Percentiles rank a stretch among this genome's conserved stretches.
These are phyloP conservation scores for Epizoanthus stellaris DNA, from an alignment of 92 coral and sea anemone species.

Conservation along the genomic window DNA sequence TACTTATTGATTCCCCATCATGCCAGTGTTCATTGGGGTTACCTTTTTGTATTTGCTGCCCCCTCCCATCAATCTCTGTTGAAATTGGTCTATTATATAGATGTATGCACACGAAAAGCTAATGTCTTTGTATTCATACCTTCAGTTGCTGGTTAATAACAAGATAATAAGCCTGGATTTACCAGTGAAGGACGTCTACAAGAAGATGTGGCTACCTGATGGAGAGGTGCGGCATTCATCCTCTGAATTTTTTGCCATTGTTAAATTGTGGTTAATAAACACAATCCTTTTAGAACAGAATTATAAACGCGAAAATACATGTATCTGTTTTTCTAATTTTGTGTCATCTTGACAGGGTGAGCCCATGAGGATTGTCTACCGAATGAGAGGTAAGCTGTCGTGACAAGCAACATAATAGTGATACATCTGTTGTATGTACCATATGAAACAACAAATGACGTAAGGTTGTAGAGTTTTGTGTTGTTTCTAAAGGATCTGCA, in stretches of 20 bases:
- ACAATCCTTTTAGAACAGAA: background rate
- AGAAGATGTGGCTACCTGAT: conserved; percentile 99
- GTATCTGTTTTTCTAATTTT: background rate
- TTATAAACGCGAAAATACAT: background rate
- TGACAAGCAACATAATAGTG: background rate
- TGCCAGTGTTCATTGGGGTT: too few relatives aligned
- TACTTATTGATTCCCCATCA: too few relatives aligned
- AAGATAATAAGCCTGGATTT: conserved; percentile 96
- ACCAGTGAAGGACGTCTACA: conserved; percentile 97
- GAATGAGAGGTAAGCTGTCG: conserved; percentile 90
- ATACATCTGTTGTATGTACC: background rate
- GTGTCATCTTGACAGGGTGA: conserved; percentile 73
- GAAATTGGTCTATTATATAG: background rate
- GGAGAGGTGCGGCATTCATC: conserved; percentile 78
- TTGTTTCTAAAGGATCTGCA: too few relatives aligned
- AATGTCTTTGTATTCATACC: background rate
- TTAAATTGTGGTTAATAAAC: background rate
- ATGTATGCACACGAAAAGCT: background rate
- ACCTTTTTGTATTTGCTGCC: too few relatives aligned
- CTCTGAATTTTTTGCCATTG: background rate
- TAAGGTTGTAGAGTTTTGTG: too few relatives aligned
- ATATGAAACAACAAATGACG: background rate
- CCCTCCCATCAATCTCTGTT: too few relatives aligned
- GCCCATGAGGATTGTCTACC: conserved; percentile 93
- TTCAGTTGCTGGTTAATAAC: conserved; percentile 92